Conservation (phyloP, 2,113 vertebrate genomes). For the Corythaixoides concolor region DNA sequence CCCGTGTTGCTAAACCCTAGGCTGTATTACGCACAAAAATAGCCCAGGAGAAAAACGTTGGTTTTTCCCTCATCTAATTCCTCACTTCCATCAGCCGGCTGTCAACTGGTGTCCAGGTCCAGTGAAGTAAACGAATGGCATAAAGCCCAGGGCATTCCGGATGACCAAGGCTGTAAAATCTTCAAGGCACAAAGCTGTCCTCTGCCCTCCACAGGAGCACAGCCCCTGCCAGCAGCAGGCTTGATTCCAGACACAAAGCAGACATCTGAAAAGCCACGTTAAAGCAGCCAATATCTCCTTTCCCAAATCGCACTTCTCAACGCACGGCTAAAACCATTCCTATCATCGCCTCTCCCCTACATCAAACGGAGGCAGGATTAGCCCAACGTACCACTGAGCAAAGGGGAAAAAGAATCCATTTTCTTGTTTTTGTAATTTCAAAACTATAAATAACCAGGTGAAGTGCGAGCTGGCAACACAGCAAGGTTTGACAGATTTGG, state of each 20-base stretch:
- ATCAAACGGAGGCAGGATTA: neutral
- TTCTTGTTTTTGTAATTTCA: neutral
- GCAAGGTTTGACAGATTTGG: neutral
- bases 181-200: slow-evolving; percentile 24
- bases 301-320: neutral
- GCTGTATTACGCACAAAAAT: neutral
- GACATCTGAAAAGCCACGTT: neutral
- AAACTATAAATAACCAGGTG: neutral
- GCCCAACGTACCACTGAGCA: neutral
- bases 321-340: neutral
- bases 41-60: neutral
- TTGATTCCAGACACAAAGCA: neutral
- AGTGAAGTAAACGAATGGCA: neutral
- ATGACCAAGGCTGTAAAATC: neutral
- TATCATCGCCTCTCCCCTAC: neutral
- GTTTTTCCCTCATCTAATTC: neutral
- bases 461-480: neutral
- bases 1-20: neutral
- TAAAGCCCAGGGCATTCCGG: neutral
- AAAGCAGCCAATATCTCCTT: neutral
- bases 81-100: neutral
- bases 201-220: neutral
- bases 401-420: neutral
- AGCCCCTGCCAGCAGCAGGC: neutral
- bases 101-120: neutral